These are phyloP conservation scores for Thamnophis sirtalis DNA, from an alignment of 2,113 vertebrate genomes.

Conservation along the genomic window DNA sequence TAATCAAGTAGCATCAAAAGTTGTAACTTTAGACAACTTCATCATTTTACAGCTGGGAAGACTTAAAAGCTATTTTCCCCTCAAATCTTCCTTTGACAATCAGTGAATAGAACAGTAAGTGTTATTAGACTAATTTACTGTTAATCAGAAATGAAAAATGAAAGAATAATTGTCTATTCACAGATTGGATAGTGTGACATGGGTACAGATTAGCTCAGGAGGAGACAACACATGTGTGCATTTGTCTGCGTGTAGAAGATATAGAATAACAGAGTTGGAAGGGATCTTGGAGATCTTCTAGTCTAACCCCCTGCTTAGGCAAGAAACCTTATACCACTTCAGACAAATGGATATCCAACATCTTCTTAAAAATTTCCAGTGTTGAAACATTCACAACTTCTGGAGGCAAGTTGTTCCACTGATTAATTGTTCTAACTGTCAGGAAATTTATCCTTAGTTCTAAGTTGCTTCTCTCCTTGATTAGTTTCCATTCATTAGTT, in stretches of 20 bases:
- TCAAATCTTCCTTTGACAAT: conserved; percentile 67
- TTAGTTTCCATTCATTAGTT: too few relatives aligned
- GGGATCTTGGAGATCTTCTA: too few relatives aligned
- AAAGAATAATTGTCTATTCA: conserved; percentile 66
- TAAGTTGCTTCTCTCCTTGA: too few relatives aligned
- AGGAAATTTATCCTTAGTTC: too few relatives aligned
- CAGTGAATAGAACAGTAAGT: conserved; percentile 67
- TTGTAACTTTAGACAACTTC: conserved; percentile 61
- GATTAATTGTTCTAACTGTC: too few relatives aligned
- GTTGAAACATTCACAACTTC: too few relatives aligned
- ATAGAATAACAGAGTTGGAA: not conserved
- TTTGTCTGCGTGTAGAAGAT: not conserved
- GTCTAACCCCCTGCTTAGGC: too few relatives aligned
- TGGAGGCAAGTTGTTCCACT: too few relatives aligned
- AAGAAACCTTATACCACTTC: too few relatives aligned
- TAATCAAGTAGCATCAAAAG: conserved; percentile 51
- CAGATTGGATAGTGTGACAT: conserved; percentile 56
- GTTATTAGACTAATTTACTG: conserved; percentile 68
- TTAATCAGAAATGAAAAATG: conserved; percentile 68
- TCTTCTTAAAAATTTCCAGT: too few relatives aligned
- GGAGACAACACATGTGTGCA: not conserved
- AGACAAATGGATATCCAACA: too few relatives aligned
- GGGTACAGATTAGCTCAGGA: conserved; percentile 52
- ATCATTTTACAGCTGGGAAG: conserved; percentile 62
- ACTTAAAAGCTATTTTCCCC: conserved; percentile 63